Evolutionary conservation across 2,113 vertebrate species (phyloP), one percentile per base, ranked within the genome.

Genomic region (Channa maculata): DNA sequence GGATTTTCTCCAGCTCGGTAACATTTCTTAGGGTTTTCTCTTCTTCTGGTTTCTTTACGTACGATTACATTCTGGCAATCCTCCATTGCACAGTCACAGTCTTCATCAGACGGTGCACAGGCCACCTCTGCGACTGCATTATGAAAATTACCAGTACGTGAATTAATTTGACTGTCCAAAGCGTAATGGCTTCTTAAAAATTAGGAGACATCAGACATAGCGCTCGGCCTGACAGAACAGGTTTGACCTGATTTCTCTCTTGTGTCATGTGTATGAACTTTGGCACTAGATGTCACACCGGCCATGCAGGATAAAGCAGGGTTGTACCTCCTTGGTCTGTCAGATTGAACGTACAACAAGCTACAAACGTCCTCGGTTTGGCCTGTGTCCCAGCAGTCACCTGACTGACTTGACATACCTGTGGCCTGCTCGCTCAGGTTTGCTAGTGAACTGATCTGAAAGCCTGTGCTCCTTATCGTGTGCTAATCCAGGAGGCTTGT

Each of bases 211-310:
- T n/a, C 5, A 43, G 15, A 4, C 39, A 9, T 12, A 3, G 8
- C 43, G 10, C 24, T 24, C 24, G 24, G 10, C 11, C 52, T 41
- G n/a, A 24, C 24, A 51, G 44, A 80, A 84, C 88, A 52, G 41
- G 87, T 86, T 14, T 77, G 82, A 82, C 88, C 81, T 68, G 83
- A 80, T 77, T 80, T 37, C 8, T 14, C 36, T 57, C 36, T 48
- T 11, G 60, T 0, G 15, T 84, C 75, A 76, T 57, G 12, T 70
- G 64, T 49, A 37, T 76, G 70, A 45, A 36, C 61, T 24, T 4
- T 12, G 57, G 51, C 24, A 24, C 24, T 24, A 24, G 24, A 24
- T 24, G 24, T 1, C 24, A 24, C 24, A 24, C 24, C n/a, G n/a
- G n/a, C n/a, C n/a, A n/a, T n/a, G n/a, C n/a, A n/a, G n/a, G n/a